These are phyloP conservation scores for Chaetogeoica ovagalla DNA, from an alignment of 2,888 invertebrate genomes.

Conservation along the genomic window DNA sequence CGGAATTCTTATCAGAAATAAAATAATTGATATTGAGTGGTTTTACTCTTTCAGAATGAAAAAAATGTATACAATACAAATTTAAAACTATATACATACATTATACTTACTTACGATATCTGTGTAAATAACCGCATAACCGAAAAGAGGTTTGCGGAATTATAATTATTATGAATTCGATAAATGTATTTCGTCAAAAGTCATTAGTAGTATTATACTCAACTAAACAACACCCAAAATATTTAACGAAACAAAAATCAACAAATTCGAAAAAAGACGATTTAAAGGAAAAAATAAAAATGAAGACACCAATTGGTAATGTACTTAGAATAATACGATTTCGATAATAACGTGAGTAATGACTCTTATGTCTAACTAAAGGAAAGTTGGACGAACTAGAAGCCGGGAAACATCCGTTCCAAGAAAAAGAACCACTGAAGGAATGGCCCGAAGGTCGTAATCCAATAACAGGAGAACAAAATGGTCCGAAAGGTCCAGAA, in stretches of 20 bases:
- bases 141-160: neutral
- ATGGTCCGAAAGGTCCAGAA: constrained; percentile 95
- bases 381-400: constrained; percentile 75
- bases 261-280: constrained; percentile 23
- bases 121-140: no score
- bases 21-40: no score
- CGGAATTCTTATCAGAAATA: no score
- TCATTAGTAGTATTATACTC: neutral
- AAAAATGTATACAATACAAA: no score
- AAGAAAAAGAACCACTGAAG: constrained; percentile 80
- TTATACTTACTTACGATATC: no score
- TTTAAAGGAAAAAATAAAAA: constrained; percentile 31
- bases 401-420: constrained; percentile 70
- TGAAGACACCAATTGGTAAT: constrained; percentile 52
- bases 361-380: constrained; percentile 44
- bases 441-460: constrained; percentile 86
- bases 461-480: constrained; percentile 91
- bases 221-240: neutral
- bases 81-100: no score
- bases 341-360: constrained; percentile 58
- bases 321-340: neutral
- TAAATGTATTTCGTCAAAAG: neutral
- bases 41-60: no score
- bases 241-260: constrained; percentile 18
- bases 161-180: constrained; percentile 14